Percentiles rank a stretch among this genome's conserved stretches.
phyloP scores from a whole-genome alignment of 2,797 vertebrate genomes.

The Myripristis murdjan region DNA sequence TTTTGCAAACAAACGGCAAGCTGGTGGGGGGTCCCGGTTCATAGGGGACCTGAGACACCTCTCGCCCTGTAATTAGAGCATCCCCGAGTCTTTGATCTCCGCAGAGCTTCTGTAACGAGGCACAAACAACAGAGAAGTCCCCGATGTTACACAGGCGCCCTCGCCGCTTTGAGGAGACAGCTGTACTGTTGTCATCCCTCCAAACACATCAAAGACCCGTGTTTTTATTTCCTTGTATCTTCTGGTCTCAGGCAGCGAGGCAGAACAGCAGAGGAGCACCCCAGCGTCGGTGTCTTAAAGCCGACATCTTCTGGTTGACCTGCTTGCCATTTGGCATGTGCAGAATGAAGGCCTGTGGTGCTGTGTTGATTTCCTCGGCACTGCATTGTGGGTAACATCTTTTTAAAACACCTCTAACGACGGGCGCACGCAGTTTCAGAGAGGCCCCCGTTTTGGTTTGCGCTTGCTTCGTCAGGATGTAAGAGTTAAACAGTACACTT shows the following conservation, averaged over 20 bases:
- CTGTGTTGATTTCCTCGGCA: slow-evolving; percentile 29
- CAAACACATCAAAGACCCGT: slow-evolving; percentile 70
- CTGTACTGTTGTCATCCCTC: slow-evolving; percentile 72
- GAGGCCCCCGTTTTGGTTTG: not conserved
- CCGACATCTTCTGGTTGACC: slow-evolving; percentile 51
- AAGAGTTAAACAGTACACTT: not conserved
- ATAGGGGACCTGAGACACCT: slow-evolving; percentile 65
- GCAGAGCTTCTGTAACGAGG: slow-evolving; percentile 72
- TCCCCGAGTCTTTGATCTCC: slow-evolving; percentile 79
- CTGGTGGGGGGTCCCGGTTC: slow-evolving; percentile 71
- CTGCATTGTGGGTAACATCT: not conserved
- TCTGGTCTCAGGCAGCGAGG: slow-evolving; percentile 49
- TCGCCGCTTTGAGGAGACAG: slow-evolving; percentile 62
- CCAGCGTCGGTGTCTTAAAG: slow-evolving; percentile 25
- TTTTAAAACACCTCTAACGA: slow-evolving; percentile 5
- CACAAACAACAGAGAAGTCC: slow-evolving; percentile 71
- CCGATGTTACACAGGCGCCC: slow-evolving; percentile 53
- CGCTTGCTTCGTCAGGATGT: slow-evolving; percentile 8
- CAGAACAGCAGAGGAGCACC: slow-evolving; percentile 29
- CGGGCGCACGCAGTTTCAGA: slow-evolving; percentile 10
- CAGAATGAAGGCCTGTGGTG: not conserved
- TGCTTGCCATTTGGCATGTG: slow-evolving; percentile 22
- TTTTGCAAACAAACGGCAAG: slow-evolving; percentile 56
- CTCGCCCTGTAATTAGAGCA: slow-evolving; percentile 80
- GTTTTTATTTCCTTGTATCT: slow-evolving; percentile 68